Conservation (phyloP, 2,113 vertebrate genomes). For the Megaptera novaeangliae region DNA sequence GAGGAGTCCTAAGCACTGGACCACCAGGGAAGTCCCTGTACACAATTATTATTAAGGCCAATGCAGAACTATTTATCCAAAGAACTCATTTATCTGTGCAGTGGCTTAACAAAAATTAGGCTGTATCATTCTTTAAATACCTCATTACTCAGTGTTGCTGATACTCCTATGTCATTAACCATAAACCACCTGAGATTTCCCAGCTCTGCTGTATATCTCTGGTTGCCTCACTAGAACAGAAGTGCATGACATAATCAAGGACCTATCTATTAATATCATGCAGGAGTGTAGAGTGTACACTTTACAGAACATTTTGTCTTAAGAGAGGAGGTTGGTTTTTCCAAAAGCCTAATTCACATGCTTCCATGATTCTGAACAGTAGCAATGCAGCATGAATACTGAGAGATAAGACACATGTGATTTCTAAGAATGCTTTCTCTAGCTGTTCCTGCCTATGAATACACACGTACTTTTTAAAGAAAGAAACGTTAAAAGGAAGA, state of each 20-base stretch:
- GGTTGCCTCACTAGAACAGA: background rate
- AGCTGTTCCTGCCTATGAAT: background rate
- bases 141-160: constrained; percentile 6
- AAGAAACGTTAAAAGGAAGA: constrained; percentile 26
- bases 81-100: background rate
- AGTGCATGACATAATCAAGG: background rate
- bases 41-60: constrained; percentile 1
- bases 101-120: constrained; percentile 51
- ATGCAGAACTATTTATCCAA: background rate
- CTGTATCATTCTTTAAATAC: constrained; percentile 28
- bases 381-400: background rate
- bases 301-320: constrained; percentile 64
- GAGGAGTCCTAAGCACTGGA: background rate
- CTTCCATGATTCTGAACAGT: constrained; percentile 29
- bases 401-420: background rate
- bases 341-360: background rate
- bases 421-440: background rate
- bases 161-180: constrained; percentile 14
- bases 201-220: constrained; percentile 12
- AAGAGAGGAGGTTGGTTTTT: constrained; percentile 36
- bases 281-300: background rate
- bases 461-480: background rate
- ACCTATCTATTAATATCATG: constrained; percentile 24
- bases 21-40: background rate
- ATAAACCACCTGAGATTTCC: constrained; percentile 44